phyloP scores from a whole-genome alignment of 2,888 invertebrate genomes.

The Tetheella fluctuosa region DNA sequence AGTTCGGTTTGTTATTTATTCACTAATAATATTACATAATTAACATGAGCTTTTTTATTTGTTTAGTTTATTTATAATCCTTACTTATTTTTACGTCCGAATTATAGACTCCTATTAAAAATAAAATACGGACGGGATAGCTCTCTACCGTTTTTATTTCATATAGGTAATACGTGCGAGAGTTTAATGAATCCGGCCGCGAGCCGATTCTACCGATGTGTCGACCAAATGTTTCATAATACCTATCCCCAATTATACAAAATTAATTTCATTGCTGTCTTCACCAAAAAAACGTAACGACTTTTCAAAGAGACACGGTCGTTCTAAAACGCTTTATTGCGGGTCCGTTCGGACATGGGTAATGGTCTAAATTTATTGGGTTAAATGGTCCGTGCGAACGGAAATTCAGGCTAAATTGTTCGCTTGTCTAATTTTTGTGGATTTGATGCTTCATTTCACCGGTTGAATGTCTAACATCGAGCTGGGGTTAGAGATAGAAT shows the following conservation, averaged over 20 bases:
- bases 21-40: too few relatives aligned
- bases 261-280: constrained; percentile 73
- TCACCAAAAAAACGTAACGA: constrained; percentile 69
- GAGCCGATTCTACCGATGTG: constrained; percentile 24
- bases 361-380: constrained; percentile 81
- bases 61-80: neutral
- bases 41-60: too few relatives aligned
- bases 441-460: constrained; percentile 70
- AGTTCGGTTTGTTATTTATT: too few relatives aligned
- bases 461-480: constrained; percentile 51
- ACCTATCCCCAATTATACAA: constrained; percentile 59
- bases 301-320: constrained; percentile 69
- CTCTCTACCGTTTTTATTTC: neutral
- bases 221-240: constrained; percentile 49
- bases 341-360: constrained; percentile 72
- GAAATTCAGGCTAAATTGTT: constrained; percentile 73
- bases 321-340: constrained; percentile 72
- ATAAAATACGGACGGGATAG: neutral
- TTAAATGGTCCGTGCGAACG: constrained; percentile 73
- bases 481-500: constrained; percentile 30
- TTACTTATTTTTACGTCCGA: neutral
- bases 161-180: constrained; percentile 2
- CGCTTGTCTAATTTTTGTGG: constrained; percentile 77
- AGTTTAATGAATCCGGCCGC: constrained; percentile 14
- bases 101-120: too few relatives aligned